These are phyloP conservation scores for Tetraneura akinire DNA, from an alignment of 1,140 invertebrate genomes.

Conservation along the genomic window DNA sequence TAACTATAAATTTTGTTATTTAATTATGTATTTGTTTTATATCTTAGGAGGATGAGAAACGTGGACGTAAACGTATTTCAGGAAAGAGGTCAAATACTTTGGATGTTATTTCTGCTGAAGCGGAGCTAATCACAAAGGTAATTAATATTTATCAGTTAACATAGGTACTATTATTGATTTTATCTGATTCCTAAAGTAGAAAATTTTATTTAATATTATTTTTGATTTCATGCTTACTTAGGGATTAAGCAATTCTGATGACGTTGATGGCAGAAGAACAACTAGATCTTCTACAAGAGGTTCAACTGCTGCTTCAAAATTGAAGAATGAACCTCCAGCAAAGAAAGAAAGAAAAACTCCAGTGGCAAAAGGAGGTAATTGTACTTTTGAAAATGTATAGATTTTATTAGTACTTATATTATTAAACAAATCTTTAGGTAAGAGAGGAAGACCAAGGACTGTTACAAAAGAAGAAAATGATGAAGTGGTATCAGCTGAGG, in stretches of 20 bases:
- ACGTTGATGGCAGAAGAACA: constrained; percentile 39
- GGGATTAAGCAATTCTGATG: constrained; percentile 27
- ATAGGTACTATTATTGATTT: too few relatives aligned
- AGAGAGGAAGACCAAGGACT: constrained; percentile 37
- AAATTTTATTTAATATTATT: not conserved
- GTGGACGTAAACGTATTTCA: constrained; percentile 10
- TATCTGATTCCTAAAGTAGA: too few relatives aligned
- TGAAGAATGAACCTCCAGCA: constrained; percentile 41
- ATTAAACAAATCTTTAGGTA: not conserved
- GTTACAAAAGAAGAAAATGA: constrained; percentile 27
- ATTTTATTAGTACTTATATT: too few relatives aligned
- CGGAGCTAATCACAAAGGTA: constrained; percentile 36
- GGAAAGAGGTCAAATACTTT: constrained; percentile 11
- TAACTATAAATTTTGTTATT: too few relatives aligned
- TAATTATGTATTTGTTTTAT: not conserved
- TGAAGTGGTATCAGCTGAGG: constrained; percentile 30
- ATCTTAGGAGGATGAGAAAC: constrained; percentile 33
- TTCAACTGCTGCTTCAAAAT: constrained; percentile 34
- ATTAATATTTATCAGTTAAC: too few relatives aligned
- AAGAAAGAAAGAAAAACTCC: constrained; percentile 41
- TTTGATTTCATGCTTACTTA: not conserved
- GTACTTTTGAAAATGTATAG: not conserved
- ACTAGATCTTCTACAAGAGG: constrained; percentile 30
- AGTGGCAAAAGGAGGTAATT: not conserved
- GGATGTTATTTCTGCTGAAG: constrained; percentile 12